phyloP scores from a whole-genome alignment of 2,113 vertebrate genomes.

The Ageneiosus marmoratus region DNA sequence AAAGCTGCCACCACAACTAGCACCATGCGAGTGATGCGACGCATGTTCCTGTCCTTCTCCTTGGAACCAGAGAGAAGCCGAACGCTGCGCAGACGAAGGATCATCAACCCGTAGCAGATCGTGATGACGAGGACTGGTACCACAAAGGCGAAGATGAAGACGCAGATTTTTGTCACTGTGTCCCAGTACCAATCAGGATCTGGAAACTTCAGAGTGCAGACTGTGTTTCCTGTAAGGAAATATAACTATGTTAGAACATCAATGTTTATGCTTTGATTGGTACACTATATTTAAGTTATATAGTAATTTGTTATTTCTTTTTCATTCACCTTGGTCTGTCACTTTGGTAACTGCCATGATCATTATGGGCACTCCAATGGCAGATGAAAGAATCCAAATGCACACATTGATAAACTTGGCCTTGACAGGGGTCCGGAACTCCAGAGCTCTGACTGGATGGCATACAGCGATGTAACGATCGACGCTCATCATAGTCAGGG shows the following conservation, averaged over 20 bases:
- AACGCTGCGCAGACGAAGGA: conserved; percentile 86
- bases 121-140: conserved; percentile 92
- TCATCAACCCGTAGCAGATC: conserved; percentile 93
- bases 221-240: conserved; percentile 61
- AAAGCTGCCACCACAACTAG: conserved; percentile 93
- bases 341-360: conserved; percentile 86
- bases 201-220: conserved; percentile 88
- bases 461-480: conserved; percentile 94
- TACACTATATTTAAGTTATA: neutral
- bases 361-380: conserved; percentile 91
- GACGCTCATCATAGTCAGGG: conserved; percentile 96
- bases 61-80: conserved; percentile 92
- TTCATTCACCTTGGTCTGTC: conserved; percentile 75
- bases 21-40: conserved; percentile 94
- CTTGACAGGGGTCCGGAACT: conserved; percentile 87
- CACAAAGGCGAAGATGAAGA: conserved; percentile 95
- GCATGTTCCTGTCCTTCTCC: conserved; percentile 92
- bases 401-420: conserved; percentile 94
- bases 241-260: neutral
- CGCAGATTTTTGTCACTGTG: conserved; percentile 91
- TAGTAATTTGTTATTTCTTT: neutral
- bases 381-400: conserved; percentile 91
- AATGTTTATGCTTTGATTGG: neutral
- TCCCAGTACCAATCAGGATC: conserved; percentile 93
- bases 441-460: conserved; percentile 88